These are phyloP conservation scores for Oreochromis spilurus DNA, from an alignment of 2,113 vertebrate species.

Conservation along the genomic window DNA sequence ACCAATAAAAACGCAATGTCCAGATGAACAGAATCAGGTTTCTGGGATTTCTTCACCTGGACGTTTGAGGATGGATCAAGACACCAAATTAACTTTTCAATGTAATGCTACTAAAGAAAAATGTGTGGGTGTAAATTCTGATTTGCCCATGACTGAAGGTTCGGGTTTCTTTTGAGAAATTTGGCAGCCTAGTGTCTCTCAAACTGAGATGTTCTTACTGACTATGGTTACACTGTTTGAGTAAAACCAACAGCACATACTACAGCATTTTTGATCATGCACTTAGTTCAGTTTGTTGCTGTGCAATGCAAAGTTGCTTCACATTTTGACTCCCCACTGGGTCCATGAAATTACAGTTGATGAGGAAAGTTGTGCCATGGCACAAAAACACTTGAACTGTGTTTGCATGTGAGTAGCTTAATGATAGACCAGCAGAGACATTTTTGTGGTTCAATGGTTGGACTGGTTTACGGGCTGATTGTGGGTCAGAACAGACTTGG, in stretches of 20 bases:
- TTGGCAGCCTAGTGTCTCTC: background rate
- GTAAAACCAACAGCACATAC: background rate
- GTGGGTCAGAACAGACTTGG: slow-evolving; percentile 16
- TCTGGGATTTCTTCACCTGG: background rate
- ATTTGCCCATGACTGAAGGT: background rate
- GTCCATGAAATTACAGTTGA: background rate
- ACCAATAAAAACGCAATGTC: background rate
- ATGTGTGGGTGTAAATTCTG: background rate
- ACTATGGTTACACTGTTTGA: background rate
- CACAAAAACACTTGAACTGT: background rate
- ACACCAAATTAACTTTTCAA: background rate
- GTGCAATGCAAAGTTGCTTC: fast-evolving
- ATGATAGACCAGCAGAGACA: background rate
- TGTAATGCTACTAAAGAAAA: background rate
- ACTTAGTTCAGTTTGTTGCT: background rate
- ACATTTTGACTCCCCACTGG: background rate
- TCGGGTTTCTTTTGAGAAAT: background rate
- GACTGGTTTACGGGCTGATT: background rate
- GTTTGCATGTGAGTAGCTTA: background rate
- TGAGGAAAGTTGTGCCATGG: background rate
- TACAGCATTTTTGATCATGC: background rate
- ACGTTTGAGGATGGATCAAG: background rate
- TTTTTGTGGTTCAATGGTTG: background rate
- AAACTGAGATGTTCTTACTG: background rate
- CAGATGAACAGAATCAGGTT: background rate